Evolutionary conservation across 2,113 vertebrate genomes (phyloP), one percentile per base, ranked within the genome.

Genomic region (Eulacestoma nigropectus): DNA sequence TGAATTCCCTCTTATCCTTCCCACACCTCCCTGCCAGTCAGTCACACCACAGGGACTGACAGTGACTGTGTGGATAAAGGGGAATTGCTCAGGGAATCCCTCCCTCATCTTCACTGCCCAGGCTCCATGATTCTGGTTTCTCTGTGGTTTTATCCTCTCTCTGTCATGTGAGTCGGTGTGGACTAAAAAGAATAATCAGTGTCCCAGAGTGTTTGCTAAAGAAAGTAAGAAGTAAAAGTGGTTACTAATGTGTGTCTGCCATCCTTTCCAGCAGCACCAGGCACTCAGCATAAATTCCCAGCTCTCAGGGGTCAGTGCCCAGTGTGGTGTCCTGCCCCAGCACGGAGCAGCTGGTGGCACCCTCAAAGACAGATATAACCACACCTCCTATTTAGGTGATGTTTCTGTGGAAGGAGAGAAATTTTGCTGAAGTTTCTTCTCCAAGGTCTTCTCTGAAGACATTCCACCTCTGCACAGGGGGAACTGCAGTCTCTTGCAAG

Each of bases 301-400:
- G 37, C 50, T 41, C 5, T 1, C 59, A 26, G 6, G 3, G 27
- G 29, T 11, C 37, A n/a, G 46, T 3, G 4, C 16, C 3, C 2
- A 16, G 12, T 1, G 13, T 4, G 25, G 19, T 7, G 53, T 4
- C 50, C 74, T 82, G 69, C 17, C 89, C 59, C 74, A 42, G 30
- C 0, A 19, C 41, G 7, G 30, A 25, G 49, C 53, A 39, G 18
- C 0, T 23, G 32, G 3, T 19, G 65, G 29, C 56, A 62, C 26
- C 30, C 27, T 19, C 49, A 62, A 10, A 63, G 26, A 35, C 2
- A 60, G 32, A 47, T 5, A 13, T 0, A 19, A 46, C 15, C 26
- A 39, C 1, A 4, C 7, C 33, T 60, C 21, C 27, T 21, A 3
- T 4, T 46, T 10, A n/a, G 35, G 20, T 11, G 7, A 22, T 12